These are phyloP conservation scores for Protaetia brevitarsis DNA, from an alignment of 1,140 invertebrate species.

Conservation along the genomic window DNA sequence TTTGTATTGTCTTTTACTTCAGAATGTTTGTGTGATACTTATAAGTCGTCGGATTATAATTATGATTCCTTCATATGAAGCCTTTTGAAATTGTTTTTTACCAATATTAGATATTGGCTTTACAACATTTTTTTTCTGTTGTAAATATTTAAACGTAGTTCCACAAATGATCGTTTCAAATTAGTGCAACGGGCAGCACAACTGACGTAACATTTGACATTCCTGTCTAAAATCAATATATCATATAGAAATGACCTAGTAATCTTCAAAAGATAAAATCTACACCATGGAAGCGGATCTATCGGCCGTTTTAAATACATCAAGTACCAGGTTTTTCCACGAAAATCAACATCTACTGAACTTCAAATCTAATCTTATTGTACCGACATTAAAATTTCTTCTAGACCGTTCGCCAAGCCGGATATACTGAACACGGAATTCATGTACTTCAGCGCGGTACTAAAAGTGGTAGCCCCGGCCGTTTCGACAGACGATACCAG, in stretches of 20 bases:
- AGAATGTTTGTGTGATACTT: too few species aligned
- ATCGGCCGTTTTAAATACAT: background rate
- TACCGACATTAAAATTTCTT: background rate
- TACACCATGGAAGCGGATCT: background rate
- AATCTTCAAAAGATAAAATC: background rate
- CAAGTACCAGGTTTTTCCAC: background rate
- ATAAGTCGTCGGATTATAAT: too few species aligned
- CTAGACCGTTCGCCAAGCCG: slow-evolving; percentile 24
- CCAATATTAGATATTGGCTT: too few species aligned
- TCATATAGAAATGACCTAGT: background rate
- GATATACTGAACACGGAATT: slow-evolving; percentile 35
- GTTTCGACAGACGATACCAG: slow-evolving; percentile 37
- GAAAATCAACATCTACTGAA: too few species aligned
- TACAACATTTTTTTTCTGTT: too few species aligned
- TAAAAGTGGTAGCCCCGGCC: slow-evolving; percentile 40
- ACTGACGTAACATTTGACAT: background rate
- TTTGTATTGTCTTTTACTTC: too few species aligned
- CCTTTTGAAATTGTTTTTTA: too few species aligned
- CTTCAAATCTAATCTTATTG: background rate
- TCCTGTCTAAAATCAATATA: background rate
- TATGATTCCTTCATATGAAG: too few species aligned
- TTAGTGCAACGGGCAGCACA: too few species aligned
- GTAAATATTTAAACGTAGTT: too few species aligned
- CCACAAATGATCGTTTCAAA: too few species aligned
- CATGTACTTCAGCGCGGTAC: slow-evolving; percentile 39